Evolutionary conservation across 2,113 vertebrate species (phyloP), one percentile per base, ranked within the genome.

Genomic region (Aspidoscelis tigris): DNA sequence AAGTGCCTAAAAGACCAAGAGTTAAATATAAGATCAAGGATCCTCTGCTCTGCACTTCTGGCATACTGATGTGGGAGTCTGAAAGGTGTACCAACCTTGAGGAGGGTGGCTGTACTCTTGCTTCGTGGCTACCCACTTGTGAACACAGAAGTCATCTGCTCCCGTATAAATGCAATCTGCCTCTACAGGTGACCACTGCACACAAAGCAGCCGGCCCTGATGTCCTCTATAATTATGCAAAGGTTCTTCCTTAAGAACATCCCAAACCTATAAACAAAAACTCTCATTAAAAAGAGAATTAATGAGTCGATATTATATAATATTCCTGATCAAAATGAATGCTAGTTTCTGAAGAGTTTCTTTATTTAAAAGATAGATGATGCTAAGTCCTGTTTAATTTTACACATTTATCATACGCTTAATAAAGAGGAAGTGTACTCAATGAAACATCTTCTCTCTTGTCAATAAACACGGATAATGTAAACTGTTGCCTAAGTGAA

Each of bases 171-270:
- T 82, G 89, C 93, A 88, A 22, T 99, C 98, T 0, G 97, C 91
- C 24, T 99, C 97, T 53, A 98, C 92, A 0, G 98, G 97, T 1
- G 98, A 99, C 99, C 99, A 99, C 2, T 96, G 97, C 7, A 98
- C 97, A 3, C 96, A 96, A 16, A 99, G 95, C 61, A 99, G 94
- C 22, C 97, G 96, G 5, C 98, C 97, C 1, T 91, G 88, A 76
- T 99, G 99, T 66, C 98, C 98, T 21, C 98, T 96, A 92, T 99
- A 99, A 93, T 99, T 99, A 86, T 93, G 95, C 18, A 99, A 82
- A 0, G 97, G 95, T 33, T 97, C 96, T 82, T 98, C 98, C 80
- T 96, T 97, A 92, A 97, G 94, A 26, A 96, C 95, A 58, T 99
- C 97, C 99, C 99, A 99, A 58, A 99, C 98, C 99, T 99, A 73